Conservation (phyloP, 2,888 invertebrate species). For the Coleophora flavipennella region DNA sequence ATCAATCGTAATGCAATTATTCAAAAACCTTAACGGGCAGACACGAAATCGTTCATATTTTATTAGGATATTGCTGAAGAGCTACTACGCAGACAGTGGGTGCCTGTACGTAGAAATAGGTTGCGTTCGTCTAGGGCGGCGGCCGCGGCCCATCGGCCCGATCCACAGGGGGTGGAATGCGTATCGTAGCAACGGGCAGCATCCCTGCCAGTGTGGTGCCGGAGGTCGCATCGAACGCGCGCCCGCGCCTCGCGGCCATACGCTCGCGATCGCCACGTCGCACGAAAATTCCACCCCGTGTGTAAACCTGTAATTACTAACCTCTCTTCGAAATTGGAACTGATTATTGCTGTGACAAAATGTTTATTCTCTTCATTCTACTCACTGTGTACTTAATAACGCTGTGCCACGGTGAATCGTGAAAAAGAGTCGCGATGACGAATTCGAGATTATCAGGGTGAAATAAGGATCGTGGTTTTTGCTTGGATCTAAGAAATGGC, state of each 20-base stretch:
- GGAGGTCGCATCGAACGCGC: constrained; percentile 37
- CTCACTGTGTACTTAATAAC: constrained; percentile 64
- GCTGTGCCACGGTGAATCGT: constrained; percentile 49
- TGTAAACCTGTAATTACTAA: constrained; percentile 3
- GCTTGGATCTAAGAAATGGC: constrained; percentile 10
- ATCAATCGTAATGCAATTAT: not conserved
- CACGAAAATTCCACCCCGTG: constrained; percentile 12
- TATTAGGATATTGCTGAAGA: constrained; percentile 66
- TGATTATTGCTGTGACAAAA: constrained; percentile 35
- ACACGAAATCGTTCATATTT: constrained; percentile 40
- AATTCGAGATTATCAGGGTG: constrained; percentile 40
- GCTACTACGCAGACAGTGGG: constrained; percentile 61
- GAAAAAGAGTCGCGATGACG: constrained; percentile 27
- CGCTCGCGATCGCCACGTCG: constrained; percentile 14
- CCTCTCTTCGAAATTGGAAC: constrained; percentile 6
- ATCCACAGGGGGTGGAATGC: constrained; percentile 46
- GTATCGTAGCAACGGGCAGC: constrained; percentile 69
- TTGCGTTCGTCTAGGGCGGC: constrained; percentile 65
- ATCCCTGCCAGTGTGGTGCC: constrained; percentile 62
- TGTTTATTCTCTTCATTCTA: constrained; percentile 62
- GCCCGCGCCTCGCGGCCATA: constrained; percentile 24
- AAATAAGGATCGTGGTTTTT: constrained; percentile 26
- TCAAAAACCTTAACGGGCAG: constrained; percentile 4
- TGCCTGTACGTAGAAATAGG: constrained; percentile 63
- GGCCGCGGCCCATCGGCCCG: constrained; percentile 25